Conservation (phyloP, 2,113 vertebrate species). For the Myotis davidii region DNA sequence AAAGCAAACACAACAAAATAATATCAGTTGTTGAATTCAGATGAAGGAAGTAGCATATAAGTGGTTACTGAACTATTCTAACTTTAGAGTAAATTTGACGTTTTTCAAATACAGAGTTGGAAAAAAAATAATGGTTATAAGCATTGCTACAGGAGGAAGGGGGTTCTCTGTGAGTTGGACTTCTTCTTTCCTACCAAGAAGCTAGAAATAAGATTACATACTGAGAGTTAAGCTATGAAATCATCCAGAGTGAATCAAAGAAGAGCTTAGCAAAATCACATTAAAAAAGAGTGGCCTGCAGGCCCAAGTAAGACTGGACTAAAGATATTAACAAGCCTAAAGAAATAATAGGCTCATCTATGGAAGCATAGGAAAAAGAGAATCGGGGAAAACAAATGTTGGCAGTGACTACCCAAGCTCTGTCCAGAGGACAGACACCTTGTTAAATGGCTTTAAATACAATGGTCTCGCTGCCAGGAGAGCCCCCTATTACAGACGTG, state of each 20-base stretch:
- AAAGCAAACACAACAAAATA: not conserved
- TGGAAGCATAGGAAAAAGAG: not conserved
- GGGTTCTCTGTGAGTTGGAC: not conserved
- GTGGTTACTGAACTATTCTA: not conserved
- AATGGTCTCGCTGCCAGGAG: not conserved
- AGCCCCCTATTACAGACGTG: not conserved
- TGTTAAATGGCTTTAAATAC: not conserved
- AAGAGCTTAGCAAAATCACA: not conserved
- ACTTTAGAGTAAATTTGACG: not conserved
- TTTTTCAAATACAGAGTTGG: not conserved
- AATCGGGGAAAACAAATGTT: not conserved
- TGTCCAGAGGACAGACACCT: not conserved
- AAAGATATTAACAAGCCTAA: not conserved
- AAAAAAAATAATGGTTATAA: not conserved
- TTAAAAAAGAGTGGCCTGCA: not conserved
- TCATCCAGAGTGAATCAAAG: not conserved
- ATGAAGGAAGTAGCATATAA: not conserved
- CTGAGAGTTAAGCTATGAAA: slow-evolving; percentile 2
- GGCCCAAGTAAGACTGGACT: not conserved
- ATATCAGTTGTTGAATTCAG: not conserved
- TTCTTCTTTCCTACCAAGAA: not conserved
- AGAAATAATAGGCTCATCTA: not conserved
- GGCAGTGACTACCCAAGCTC: not conserved
- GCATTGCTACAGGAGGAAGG: not conserved
- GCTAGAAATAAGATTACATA: not conserved